These are phyloP conservation scores for Dastarcus helophoroides DNA, from an alignment of 2,888 invertebrate species.

Conservation along the genomic window DNA sequence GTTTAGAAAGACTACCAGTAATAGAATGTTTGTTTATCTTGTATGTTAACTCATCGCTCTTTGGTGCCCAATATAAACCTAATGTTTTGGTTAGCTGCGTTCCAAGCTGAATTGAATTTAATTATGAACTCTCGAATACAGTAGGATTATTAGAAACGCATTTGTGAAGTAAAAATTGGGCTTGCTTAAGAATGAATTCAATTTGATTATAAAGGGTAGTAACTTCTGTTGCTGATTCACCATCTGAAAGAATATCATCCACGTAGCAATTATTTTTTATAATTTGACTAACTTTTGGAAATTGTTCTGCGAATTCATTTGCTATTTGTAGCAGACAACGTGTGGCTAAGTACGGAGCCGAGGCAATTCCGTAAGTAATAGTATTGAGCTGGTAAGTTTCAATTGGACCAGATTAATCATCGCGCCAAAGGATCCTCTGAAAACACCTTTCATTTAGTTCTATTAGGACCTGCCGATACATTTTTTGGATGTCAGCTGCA, in stretches of 20 bases:
- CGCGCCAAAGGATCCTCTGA: conserved; percentile 16
- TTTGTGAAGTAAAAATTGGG: too few species aligned
- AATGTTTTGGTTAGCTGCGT: too few species aligned
- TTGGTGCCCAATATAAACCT: too few species aligned
- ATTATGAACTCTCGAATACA: too few species aligned
- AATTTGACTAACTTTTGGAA: conserved; percentile 10
- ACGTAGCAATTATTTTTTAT: conserved; percentile 13
- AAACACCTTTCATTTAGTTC: conserved; percentile 11
- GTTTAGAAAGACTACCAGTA: too few species aligned
- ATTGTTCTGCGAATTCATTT: conserved; percentile 7
- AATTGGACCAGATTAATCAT: conserved; percentile 8
- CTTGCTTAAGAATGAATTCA: too few species aligned
- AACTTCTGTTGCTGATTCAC: too few species aligned
- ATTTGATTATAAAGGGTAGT: too few species aligned
- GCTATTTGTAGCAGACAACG: conserved; percentile 15
- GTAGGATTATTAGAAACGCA: too few species aligned
- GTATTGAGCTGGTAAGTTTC: conserved; percentile 13
- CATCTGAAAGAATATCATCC: conserved; percentile 13
- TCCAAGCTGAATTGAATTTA: too few species aligned
- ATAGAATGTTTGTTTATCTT: too few species aligned
- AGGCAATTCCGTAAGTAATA: conserved; percentile 14
- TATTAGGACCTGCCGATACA: conserved; percentile 17
- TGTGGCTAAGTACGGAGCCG: conserved; percentile 16
- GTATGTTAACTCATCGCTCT: too few species aligned
- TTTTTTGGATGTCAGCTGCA: conserved; percentile 16